Base-by-base conservation (phyloP, 2,888 invertebrate species). In the Cerceris rybyensis region DNA sequence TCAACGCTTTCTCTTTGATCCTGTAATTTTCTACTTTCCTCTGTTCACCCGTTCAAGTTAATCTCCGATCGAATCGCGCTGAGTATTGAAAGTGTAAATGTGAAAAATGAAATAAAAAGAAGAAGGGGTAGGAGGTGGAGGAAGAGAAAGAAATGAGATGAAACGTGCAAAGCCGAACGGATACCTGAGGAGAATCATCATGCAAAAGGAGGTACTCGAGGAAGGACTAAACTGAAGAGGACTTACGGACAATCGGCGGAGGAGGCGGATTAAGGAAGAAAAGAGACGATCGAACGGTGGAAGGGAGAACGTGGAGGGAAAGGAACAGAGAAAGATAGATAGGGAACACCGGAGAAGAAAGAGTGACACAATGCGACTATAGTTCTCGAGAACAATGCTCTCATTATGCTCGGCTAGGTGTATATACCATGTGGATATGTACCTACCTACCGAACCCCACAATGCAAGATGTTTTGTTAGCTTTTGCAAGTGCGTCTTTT, bases 331-430 rank as follows among this genome's bases (percentile, higher is more conserved):
- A 70, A 63, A 79, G 41, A 57, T 68, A 58, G 41, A 54, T n/a
- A 57, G 65, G 28, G 63, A 66, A 50, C 14, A 42, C 28, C 28
- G 54, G 46, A 59, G 60, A 57, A 71, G 69, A 55, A 60, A 69
- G 71, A 79, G 77, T 88, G 87, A 88, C 87, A 88, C 91, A 90
- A 90, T 91, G 89, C 87, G 86, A 88, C 89, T 89, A 88, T 90
- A 90, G 91, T 90, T 90, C 88, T 89, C 86, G 89, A 86, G 91
- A 91, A 91, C 91, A 90, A 91, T 90, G 90, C 90, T 89, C 90
- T 91, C 90, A 89, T 91, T 91, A 91, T 90, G 83, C 85, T 55
- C 80, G 82, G 77, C 86, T 87, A 84, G 85, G 85, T 88, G 85
- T 88, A 86, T 84, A 85, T 86, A 85, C 74, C 70, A 68, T 63